Base-by-base conservation (phyloP, 1,140 invertebrate genomes). In the Drosophila bocki region DNA sequence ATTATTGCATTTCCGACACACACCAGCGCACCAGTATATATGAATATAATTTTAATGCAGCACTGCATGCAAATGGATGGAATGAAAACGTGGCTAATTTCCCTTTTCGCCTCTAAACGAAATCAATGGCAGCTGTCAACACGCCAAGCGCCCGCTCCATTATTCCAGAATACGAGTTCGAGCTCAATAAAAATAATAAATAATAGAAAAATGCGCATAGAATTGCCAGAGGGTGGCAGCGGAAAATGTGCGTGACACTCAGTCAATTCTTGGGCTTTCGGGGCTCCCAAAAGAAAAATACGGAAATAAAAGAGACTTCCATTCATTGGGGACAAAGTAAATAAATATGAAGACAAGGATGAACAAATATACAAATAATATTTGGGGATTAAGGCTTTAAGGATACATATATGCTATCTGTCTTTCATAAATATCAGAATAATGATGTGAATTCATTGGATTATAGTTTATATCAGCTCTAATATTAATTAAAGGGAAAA, bases 181-280 rank as follows among this genome's bases (percentile, higher is more conserved):
- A 47, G 58, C 70, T 70, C 69, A 51, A 84, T 86, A 64, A 71
- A 72, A 84, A 88, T 81, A 81, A 88, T 90, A 88, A 88, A 88
- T 88, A 88, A 88, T 88, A 78, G 69, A 88, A 90, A 84, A 88
- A 90, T 84, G 78, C 84, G 84, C 85, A 87, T 90, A 80, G 85
- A 68, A 90, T 76, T 78, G 75, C 42, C 45, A 37, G 47, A 57
- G 35, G 19, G 39, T 19, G 8, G 33, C 13, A 9, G 50, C 37
- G 57, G 22, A 22, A 69, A 75, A 57, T 88, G 85, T 90, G 85
- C 85, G 85, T 88, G 85, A 88, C 85, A 85, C 56, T 60, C 68
- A 47, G 70, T 75, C 69, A 79, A 75, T 67, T 67, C 59, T 50
- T 71, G 57, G 70, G 70, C 78, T 78, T 90, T 77, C 17, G 7